phyloP scores from a whole-genome alignment of 2,113 vertebrate species.

The Sylvia atricapilla region DNA sequence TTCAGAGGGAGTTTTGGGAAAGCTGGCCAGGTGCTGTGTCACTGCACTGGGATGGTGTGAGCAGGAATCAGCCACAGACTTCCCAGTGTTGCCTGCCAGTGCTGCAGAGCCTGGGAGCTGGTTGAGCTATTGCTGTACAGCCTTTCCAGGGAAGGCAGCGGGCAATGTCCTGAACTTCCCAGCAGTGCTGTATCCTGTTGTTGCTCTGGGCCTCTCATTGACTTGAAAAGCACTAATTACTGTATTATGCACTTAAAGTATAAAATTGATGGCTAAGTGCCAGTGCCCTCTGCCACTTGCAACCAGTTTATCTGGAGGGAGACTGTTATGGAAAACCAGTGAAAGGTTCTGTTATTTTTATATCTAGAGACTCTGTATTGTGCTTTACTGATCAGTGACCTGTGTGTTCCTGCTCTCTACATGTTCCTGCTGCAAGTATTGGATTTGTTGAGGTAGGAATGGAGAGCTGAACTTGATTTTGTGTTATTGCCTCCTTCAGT shows the following conservation, averaged over 20 bases:
- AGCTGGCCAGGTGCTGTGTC: not conserved
- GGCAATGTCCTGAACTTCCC: not conserved
- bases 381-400: not conserved
- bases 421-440: not conserved
- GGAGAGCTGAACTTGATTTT: not conserved
- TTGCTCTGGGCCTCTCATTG: not conserved
- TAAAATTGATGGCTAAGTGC: not conserved
- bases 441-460: not conserved
- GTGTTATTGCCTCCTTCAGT: not conserved
- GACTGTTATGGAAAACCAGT: not conserved
- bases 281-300: not conserved
- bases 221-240: not conserved
- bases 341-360: not conserved
- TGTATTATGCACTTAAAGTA: not conserved
- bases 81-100: not conserved
- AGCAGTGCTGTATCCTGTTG: not conserved
- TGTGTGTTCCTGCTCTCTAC: too few relatives aligned
- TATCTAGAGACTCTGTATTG: not conserved
- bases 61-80: fast-evolving
- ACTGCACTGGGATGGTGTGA: not conserved
- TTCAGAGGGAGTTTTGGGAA: not conserved
- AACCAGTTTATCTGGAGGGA: not conserved
- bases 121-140: not conserved
- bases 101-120: not conserved
- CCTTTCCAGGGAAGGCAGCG: not conserved